A percentile compares a stretch with the other conserved stretches of the same genome.
Evolutionary conservation across 2,797 vertebrate species (phyloP).

Genomic region (Dryobates pubescens): DNA sequence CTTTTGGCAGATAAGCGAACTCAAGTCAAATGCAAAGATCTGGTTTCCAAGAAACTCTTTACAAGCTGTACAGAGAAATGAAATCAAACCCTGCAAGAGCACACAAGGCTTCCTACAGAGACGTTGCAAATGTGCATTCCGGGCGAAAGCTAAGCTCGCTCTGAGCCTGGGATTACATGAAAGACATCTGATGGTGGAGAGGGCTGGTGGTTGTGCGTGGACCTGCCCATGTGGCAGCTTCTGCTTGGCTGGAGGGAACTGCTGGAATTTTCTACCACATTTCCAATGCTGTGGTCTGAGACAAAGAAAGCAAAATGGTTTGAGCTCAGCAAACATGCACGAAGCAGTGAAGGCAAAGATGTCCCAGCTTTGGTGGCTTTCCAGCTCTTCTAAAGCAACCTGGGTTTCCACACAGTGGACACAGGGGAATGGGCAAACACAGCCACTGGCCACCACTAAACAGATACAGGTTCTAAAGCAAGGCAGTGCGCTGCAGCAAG

Average conservation of each 20-base stretch:
- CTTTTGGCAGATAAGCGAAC: not conserved
- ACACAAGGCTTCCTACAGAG: not conserved
- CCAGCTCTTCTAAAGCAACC: not conserved
- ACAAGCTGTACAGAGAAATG: constrained; percentile 9
- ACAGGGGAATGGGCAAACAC: not conserved
- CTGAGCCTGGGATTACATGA: not conserved
- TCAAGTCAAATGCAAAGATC: constrained; percentile 23
- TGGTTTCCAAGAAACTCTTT: constrained; percentile 54
- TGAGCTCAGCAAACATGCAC: not conserved
- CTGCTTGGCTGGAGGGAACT: not conserved
- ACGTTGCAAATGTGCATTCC: not conserved
- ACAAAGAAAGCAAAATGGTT: not conserved
- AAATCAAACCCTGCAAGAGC: not conserved
- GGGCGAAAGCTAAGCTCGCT: not conserved
- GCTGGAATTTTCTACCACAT: not conserved
- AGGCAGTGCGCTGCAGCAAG: not conserved
- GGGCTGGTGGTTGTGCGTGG: not conserved
- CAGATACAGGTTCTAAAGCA: not conserved
- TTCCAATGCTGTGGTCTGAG: not conserved
- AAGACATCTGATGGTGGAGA: not conserved
- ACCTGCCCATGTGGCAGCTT: not conserved
- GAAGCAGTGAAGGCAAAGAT: not conserved
- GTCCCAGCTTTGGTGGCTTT: not conserved
- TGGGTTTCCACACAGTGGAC: not conserved
- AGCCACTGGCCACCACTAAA: not conserved